phyloP scores from a whole-genome alignment of 2,113 vertebrate genomes.

The Lamprotornis superbus region DNA sequence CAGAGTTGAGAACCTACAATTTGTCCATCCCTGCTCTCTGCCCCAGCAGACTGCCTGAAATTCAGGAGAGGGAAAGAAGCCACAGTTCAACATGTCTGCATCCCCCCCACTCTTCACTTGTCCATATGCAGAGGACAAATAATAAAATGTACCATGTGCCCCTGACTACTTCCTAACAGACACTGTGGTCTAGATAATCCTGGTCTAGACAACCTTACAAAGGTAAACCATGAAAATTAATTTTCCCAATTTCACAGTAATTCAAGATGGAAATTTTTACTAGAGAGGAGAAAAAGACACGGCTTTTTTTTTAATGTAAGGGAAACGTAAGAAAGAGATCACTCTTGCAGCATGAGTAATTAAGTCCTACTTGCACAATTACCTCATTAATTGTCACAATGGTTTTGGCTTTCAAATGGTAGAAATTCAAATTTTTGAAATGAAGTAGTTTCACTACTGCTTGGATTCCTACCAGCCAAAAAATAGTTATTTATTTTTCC shows the following conservation, averaged over 20 bases:
- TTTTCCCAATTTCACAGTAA: background rate
- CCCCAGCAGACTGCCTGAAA: background rate
- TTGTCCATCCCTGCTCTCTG: background rate
- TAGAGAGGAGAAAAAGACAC: background rate
- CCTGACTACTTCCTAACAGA: background rate
- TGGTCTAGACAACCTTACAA: background rate
- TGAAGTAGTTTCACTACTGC: background rate
- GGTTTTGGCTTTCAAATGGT: background rate
- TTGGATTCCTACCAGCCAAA: background rate
- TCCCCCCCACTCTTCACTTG: accelerated
- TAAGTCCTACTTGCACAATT: slow-evolving; percentile 31
- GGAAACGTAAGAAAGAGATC: background rate
- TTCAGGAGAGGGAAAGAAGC: background rate
- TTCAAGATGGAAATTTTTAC: background rate
- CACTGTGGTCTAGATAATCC: background rate
- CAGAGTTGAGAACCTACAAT: background rate
- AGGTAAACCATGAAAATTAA: background rate
- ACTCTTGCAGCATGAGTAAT: background rate
- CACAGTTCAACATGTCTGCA: background rate
- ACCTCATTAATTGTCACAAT: slow-evolving; percentile 37
- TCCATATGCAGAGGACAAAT: background rate
- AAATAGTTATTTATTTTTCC: background rate
- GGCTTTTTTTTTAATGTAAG: background rate
- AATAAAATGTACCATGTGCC: background rate
- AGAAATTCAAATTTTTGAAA: background rate